Evolutionary conservation across 2,888 invertebrate genomes (phyloP).

Genomic region (Xiphydria camelus): DNA sequence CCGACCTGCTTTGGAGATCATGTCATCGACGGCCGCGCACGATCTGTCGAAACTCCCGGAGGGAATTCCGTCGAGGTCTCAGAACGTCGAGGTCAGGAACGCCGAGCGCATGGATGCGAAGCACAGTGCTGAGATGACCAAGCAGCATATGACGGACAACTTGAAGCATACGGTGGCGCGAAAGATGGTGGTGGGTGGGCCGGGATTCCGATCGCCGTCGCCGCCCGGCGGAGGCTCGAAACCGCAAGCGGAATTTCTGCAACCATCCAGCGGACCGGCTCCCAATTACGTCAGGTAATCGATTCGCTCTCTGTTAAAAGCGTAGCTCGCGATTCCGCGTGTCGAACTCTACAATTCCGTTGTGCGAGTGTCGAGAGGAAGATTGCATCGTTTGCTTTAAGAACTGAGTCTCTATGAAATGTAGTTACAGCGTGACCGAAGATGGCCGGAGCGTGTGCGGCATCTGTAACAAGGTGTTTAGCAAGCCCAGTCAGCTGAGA

Average conservation of each 20-base stretch:
- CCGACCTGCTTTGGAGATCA: slow-evolving; percentile 26
- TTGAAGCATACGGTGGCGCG: slow-evolving; percentile 61
- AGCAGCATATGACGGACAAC: slow-evolving; percentile 62
- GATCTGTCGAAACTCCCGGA: slow-evolving; percentile 34
- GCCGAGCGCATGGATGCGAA: slow-evolving; percentile 44
- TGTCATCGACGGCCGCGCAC: slow-evolving; percentile 29
- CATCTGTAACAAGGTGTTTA: slow-evolving; percentile 90
- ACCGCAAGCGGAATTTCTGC: slow-evolving; percentile 57
- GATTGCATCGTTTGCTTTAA: slow-evolving; percentile 17
- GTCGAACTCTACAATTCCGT: no score
- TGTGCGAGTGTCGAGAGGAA: no score
- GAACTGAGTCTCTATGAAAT: slow-evolving; percentile 23
- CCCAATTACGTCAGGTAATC: slow-evolving; percentile 54
- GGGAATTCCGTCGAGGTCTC: slow-evolving; percentile 20
- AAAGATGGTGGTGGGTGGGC: slow-evolving; percentile 69
- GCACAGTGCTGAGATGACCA: slow-evolving; percentile 60
- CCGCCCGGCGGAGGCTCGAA: slow-evolving; percentile 62
- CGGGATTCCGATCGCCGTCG: slow-evolving; percentile 63
- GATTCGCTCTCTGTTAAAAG: no score
- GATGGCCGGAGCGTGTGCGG: slow-evolving; percentile 79
- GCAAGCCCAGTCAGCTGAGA: slow-evolving; percentile 85
- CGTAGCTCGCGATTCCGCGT: no score
- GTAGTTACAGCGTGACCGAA: slow-evolving; percentile 63
- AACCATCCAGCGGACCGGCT: slow-evolving; percentile 54
- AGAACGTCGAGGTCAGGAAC: slow-evolving; percentile 31